Evolutionary conservation across 2,113 vertebrate genomes (phyloP).

Genomic region (Erythrocercus mccallii): DNA sequence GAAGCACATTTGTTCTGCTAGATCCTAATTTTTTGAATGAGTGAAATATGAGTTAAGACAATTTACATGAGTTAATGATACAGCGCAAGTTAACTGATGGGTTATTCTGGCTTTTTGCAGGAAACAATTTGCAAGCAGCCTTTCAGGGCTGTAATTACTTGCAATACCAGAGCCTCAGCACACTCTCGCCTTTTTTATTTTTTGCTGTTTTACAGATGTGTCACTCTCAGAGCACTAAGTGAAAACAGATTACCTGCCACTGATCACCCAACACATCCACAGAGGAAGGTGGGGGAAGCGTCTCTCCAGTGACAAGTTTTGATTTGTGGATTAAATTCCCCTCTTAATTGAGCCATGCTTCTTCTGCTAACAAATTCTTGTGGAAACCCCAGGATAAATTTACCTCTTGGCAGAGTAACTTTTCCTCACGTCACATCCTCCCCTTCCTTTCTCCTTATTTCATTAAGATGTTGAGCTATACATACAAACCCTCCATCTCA

Average conservation of each 20-base stretch:
- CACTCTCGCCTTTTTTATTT: not conserved
- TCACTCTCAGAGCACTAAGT: not conserved
- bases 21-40: slow-evolving; percentile 27
- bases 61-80: slow-evolving; percentile 26
- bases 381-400: not conserved
- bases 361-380: not conserved
- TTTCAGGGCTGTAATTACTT: not conserved
- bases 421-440: not conserved
- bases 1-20: slow-evolving; percentile 2
- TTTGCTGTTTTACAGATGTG: not conserved
- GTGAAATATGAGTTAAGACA: not conserved
- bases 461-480: slow-evolving; percentile 8
- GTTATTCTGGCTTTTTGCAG: not conserved
- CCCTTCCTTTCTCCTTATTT: not conserved
- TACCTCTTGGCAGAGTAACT: not conserved
- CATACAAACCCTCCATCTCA: not conserved
- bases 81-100: not conserved
- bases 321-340: not conserved
- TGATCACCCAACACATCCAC: not conserved
- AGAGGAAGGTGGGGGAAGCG: not conserved
- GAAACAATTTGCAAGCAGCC: not conserved
- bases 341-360: not conserved
- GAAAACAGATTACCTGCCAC: slow-evolving; percentile 9
- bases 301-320: not conserved
- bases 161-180: not conserved